Evolutionary conservation across 2,113 vertebrate genomes (phyloP).

Genomic region (Ciconia stormi): DNA sequence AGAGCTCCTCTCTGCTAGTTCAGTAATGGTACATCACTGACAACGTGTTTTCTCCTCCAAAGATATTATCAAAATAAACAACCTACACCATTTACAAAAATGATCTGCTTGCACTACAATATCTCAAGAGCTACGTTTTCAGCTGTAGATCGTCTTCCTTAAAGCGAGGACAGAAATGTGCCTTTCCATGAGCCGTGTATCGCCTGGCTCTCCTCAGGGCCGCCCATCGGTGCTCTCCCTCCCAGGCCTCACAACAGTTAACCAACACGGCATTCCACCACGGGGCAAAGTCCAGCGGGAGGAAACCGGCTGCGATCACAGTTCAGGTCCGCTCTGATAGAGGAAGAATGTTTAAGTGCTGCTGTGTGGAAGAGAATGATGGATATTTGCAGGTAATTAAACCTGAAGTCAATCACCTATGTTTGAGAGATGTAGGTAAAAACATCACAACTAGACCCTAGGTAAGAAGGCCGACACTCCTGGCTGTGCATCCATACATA

Average conservation of each 20-base stretch:
- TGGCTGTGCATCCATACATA: not conserved
- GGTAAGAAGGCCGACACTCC: not conserved
- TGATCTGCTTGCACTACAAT: accelerated
- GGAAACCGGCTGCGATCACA: not conserved
- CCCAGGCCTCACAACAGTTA: not conserved
- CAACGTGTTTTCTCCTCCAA: not conserved
- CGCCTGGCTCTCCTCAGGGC: not conserved
- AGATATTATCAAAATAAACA: not conserved
- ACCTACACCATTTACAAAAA: not conserved
- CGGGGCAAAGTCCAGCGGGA: slow-evolving; percentile 17
- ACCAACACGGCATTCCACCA: not conserved
- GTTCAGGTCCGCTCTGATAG: not conserved
- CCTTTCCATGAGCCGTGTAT: accelerated
- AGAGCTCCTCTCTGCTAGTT: not conserved
- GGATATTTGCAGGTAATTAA: not conserved
- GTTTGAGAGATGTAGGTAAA: accelerated
- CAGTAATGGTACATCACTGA: accelerated
- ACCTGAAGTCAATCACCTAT: not conserved
- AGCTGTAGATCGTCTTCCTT: not conserved
- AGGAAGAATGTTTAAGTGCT: not conserved
- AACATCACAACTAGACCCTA: not conserved
- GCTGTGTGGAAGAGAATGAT: accelerated
- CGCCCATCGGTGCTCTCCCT: not conserved
- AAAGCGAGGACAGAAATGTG: accelerated
- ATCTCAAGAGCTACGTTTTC: not conserved